These are phyloP conservation scores for Rugalucina vietnamica DNA, from an alignment of 2,888 invertebrate genomes.

Conservation along the genomic window DNA sequence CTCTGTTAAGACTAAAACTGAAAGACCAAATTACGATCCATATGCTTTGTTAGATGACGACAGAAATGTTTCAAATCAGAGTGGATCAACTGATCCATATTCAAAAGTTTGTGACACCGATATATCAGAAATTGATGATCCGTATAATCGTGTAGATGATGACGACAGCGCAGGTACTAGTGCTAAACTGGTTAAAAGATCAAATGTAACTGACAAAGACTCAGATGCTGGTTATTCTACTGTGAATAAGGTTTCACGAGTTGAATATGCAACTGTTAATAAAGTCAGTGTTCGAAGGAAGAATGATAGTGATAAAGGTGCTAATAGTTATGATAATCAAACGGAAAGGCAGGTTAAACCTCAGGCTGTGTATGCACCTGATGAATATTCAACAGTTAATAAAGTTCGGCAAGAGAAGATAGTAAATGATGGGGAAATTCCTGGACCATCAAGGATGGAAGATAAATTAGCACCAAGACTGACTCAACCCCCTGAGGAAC, in stretches of 20 bases:
- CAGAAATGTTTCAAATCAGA: slow-evolving; percentile 63
- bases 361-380: slow-evolving; percentile 27
- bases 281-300: slow-evolving; percentile 25
- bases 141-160: slow-evolving; percentile 62
- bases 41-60: slow-evolving; percentile 55
- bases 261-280: slow-evolving; percentile 61
- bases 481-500: slow-evolving; percentile 47
- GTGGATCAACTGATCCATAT: slow-evolving; percentile 54
- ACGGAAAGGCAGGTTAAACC: neutral
- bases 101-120: slow-evolving; percentile 57
- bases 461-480: slow-evolving; percentile 10
- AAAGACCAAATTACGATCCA: slow-evolving; percentile 25
- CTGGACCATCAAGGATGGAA: neutral
- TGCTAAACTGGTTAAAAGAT: slow-evolving; percentile 4
- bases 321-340: neutral
- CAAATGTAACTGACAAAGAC: slow-evolving; percentile 22
- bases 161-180: neutral
- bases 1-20: neutral
- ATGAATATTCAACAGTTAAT: slow-evolving; percentile 67
- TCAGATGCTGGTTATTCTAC: slow-evolving; percentile 52
- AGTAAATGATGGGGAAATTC: neutral
- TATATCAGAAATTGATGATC: slow-evolving; percentile 60
- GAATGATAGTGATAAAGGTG: neutral
- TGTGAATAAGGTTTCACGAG: slow-evolving; percentile 46
- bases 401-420: slow-evolving; percentile 50